Evolutionary conservation across 2,888 invertebrate species (phyloP).

Genomic region (Stegana nigrithorax): DNA sequence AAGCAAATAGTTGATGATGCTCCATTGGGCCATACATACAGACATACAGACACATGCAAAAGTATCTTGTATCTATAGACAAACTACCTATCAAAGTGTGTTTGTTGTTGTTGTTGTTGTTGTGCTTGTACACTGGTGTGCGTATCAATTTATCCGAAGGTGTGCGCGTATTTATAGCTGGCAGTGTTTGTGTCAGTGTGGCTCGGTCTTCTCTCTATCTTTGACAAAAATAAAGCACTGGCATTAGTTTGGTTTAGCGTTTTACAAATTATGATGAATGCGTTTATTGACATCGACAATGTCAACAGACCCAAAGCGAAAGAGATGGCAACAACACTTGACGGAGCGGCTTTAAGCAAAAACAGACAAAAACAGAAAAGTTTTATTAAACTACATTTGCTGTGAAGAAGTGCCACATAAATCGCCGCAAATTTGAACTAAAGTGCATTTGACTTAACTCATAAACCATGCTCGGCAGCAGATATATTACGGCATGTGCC

Average conservation of each 20-base stretch:
- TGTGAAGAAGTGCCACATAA: too few species aligned
- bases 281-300: constrained; percentile 21
- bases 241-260: constrained; percentile 10
- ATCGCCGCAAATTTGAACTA: too few species aligned
- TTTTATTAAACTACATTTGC: too few species aligned
- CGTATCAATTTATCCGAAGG: not conserved
- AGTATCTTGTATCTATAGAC: constrained; percentile 2
- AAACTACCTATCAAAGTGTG: not conserved
- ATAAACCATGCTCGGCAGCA: too few species aligned
- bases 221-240: constrained; percentile 19
- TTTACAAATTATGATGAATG: constrained; percentile 24
- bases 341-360: not conserved
- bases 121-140: not conserved
- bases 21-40: constrained; percentile 7
- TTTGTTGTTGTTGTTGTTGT: not conserved
- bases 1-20: not conserved
- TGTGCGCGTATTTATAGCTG: constrained; percentile 1
- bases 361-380: not conserved
- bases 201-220: not conserved
- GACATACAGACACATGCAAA: not conserved
- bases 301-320: not conserved
- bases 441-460: too few species aligned
- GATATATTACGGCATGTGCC: too few species aligned
- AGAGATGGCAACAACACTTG: too few species aligned
- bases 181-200: not conserved